Base-by-base conservation (phyloP, 2,888 invertebrate species). In the Nineta flava region DNA sequence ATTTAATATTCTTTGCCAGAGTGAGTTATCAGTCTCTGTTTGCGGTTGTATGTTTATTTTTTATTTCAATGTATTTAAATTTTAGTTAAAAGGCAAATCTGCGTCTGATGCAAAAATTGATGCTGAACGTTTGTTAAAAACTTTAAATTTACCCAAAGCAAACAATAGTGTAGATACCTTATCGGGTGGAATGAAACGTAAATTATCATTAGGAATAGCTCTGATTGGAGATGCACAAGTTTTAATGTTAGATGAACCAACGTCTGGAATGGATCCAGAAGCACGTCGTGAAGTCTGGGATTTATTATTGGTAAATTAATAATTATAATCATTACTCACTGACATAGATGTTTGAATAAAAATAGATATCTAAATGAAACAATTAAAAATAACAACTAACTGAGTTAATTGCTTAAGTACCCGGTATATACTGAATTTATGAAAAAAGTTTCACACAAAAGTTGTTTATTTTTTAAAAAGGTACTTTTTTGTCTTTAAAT, bases 111-210 rank as follows among this genome's bases (percentile, higher is more conserved):
- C 82, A 1, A 58, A 65, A 26, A 50, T 57, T 0, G 75, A 82
- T 62, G 74, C 79, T 3, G 61, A 70, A 15, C 60, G 68, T 3
- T 68, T 83, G 55, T 65, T 87, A 34, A 60, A 65, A 10, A 76
- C 80, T 60, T 65, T 84, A 31, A 57, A 62, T 47, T 64, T 90
- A 46, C 58, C 59, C 0, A 73, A 77, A 1, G 91, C 92, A 62
- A 60, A 80, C 56, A 67, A 68, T 31, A 63, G 74, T 53, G 78
- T 82, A 0, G 62, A 65, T 17, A 73, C 76, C 47, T 68, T 95
- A 51, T 94, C 94, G 0, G 93, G 94, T n/a, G 95, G 95, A 9
- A 93, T 93, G 79, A 87, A 91, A 67, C 75, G 95, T 49, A 84
- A 91, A 55, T 66, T 95, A 40, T 90, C 86, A 46, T 74, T 94